Evolutionary conservation across 2,113 vertebrate species (phyloP).

Genomic region (Etheostoma cragini): DNA sequence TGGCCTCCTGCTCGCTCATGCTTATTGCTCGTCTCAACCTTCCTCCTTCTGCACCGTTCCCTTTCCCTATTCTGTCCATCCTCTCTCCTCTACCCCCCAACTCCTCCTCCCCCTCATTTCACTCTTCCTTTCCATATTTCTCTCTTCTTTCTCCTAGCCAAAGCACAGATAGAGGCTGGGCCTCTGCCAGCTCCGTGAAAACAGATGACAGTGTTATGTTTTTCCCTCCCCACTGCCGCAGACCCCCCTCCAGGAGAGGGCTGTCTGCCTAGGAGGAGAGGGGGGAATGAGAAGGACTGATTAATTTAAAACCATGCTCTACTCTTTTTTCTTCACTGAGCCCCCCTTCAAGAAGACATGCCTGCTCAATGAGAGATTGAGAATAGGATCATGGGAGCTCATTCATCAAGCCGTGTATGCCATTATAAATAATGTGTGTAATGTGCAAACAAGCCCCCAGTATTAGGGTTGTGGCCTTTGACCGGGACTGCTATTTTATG

Average conservation of each 20-base stretch:
- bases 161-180: conserved; percentile 54
- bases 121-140: conserved; percentile 17
- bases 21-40: conserved; percentile 7
- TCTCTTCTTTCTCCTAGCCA: conserved; percentile 41
- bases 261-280: conserved; percentile 68
- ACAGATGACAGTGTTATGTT: conserved; percentile 66
- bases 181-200: conserved; percentile 68
- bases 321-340: conserved; percentile 40
- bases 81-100: conserved; percentile 1
- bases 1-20: conserved; percentile 37
- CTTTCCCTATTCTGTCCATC: conserved; percentile 15
- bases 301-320: conserved; percentile 77
- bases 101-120: conserved; percentile 28
- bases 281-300: conserved; percentile 74
- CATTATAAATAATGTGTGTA: conserved; percentile 63
- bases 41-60: conserved; percentile 10
- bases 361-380: conserved; percentile 57
- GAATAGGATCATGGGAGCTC: conserved; percentile 53
- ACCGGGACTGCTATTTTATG: conserved; percentile 38
- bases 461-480: conserved; percentile 55
- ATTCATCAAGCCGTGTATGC: conserved; percentile 66
- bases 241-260: conserved; percentile 63
- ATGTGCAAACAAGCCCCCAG: conserved; percentile 61
- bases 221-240: conserved; percentile 54
- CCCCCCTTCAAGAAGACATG: conserved; percentile 56